Evolutionary conservation across 2,888 invertebrate species (phyloP).

Genomic region (Netelia melanura): DNA sequence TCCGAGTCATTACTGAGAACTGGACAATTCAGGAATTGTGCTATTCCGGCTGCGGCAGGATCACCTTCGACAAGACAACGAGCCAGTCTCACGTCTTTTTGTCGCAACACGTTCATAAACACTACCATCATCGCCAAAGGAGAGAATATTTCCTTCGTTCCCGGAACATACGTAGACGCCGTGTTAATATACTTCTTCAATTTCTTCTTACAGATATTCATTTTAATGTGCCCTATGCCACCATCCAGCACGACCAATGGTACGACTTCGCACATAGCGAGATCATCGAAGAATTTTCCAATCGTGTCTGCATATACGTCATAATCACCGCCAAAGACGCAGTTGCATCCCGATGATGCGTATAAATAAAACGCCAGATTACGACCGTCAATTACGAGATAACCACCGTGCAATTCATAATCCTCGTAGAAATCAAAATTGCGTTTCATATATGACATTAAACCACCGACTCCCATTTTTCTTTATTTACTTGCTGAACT

Average conservation of each 20-base stretch:
- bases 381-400: conserved; percentile 93
- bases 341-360: conserved; percentile 87
- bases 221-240: conserved; percentile 90
- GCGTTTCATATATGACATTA: conserved; percentile 92
- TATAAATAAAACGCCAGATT: conserved; percentile 91
- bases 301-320: conserved; percentile 90
- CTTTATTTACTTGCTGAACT: background rate
- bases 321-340: conserved; percentile 95
- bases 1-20: conserved; percentile 97
- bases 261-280: conserved; percentile 89
- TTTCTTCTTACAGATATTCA: conserved; percentile 88
- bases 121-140: conserved; percentile 91
- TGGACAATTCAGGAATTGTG: conserved; percentile 92
- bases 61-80: conserved; percentile 96
- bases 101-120: conserved; percentile 89
- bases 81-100: conserved; percentile 89
- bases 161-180: conserved; percentile 86
- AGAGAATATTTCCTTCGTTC: conserved; percentile 88
- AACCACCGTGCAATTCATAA: conserved; percentile 88
- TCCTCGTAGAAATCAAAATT: conserved; percentile 88
- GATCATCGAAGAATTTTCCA: conserved; percentile 89
- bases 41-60: conserved; percentile 93
- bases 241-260: conserved; percentile 93
- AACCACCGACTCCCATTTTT: conserved; percentile 93
- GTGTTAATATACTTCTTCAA: conserved; percentile 87